Evolutionary conservation across 2,888 invertebrate species (phyloP), one percentile per base, ranked within the genome.

Genomic region (Platynereis dumerilii): DNA sequence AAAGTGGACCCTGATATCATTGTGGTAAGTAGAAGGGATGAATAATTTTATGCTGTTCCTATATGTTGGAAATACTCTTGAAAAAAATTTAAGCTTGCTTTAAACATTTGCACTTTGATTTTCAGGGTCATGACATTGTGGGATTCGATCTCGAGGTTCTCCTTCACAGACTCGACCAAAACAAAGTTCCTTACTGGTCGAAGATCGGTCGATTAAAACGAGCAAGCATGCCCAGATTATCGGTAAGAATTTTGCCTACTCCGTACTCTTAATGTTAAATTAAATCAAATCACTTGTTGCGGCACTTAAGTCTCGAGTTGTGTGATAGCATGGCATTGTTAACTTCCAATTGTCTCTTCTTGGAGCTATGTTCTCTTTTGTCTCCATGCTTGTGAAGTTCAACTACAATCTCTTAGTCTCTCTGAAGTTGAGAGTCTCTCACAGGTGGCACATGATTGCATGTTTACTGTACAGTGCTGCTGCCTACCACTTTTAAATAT

Each of bases 1-100:
- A 91, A 90, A 77, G 86, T 92, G 59, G 98, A 99, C 77, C 94
- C 98, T 80, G 99, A 99, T 85, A 85, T 98, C 29, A 89, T 99
- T 52, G 90, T 98, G 1, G 86, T 86, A 76, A 71, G 81, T 76
- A 42, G 34, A 48, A 42, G 12, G 24, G 17, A 12, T 42, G 52
- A 48, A 26, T 44, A 48, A 28, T 15, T 26, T 59, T 48, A 15
- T 59, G 3, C 24, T 20, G 22, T 42, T 42, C 42, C 17, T 10
- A 42, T 12, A 12, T 42, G 42, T 12, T 42, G 10, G 10, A 12
- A 42, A 12, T 17, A 12, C 42, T 42, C 42, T 42, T 17, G 17
- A 42, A 17, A 42, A 12, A 17, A 42, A 10, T 42, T 42, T 42
- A 42, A 12, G 17, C 42, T 42, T 42, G 42, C 10, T 42, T 42